phyloP scores from a whole-genome alignment of 2,888 invertebrate genomes.

The Opisthograptis luteolata region DNA sequence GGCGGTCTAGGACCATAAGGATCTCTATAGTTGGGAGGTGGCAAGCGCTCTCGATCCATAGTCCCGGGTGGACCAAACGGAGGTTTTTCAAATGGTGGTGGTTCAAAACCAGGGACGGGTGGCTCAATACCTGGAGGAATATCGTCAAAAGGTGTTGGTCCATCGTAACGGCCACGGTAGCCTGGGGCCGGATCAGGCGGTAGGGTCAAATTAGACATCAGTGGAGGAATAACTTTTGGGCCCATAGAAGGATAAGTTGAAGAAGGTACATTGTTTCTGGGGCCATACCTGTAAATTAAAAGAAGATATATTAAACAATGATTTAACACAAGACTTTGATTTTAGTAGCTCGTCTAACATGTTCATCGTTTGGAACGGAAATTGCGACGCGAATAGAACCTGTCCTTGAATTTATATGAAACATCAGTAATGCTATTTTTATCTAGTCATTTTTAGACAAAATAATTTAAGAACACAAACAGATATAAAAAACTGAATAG shows the following conservation, averaged over 20 bases:
- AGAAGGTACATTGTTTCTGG: constrained; percentile 66
- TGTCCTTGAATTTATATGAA: constrained; percentile 8
- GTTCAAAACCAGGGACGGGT: constrained; percentile 86
- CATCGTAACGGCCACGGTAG: constrained; percentile 73
- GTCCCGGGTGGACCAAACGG: constrained; percentile 63
- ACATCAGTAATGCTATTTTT: no score
- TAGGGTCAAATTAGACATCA: constrained; percentile 55
- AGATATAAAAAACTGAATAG: no score
- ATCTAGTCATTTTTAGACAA: no score
- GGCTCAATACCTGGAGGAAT: constrained; percentile 86
- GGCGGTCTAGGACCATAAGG: constrained; percentile 62
- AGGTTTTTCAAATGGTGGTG: constrained; percentile 81
- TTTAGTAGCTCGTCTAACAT: neutral
- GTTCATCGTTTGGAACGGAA: constrained; percentile 4
- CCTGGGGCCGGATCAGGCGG: constrained; percentile 65
- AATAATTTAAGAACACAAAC: no score
- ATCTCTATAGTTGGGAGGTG: constrained; percentile 68
- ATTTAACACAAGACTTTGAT: neutral
- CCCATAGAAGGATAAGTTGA: constrained; percentile 65
- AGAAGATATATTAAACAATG: constrained; percentile 13
- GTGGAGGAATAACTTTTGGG: constrained; percentile 62
- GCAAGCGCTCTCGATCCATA: constrained; percentile 69
- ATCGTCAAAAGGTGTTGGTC: constrained; percentile 80
- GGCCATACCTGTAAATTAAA: constrained; percentile 72
- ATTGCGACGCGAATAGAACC: constrained; percentile 62